phyloP scores from a whole-genome alignment of 1,140 invertebrate genomes.

The Sitobion miscanthi region DNA sequence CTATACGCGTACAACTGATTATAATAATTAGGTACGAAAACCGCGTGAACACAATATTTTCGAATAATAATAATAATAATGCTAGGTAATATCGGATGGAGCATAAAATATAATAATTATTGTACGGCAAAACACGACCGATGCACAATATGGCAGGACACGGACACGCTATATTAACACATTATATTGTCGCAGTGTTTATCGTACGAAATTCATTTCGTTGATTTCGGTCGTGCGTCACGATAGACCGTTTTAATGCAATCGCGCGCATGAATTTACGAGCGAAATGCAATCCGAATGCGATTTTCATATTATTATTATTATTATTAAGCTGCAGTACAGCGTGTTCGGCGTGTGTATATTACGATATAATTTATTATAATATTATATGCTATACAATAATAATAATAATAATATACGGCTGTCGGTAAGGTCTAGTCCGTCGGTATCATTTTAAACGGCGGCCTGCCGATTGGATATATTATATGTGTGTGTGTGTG shows the following conservation, averaged over 20 bases:
- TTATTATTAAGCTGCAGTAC: too few relatives aligned
- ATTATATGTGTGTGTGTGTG: too few relatives aligned
- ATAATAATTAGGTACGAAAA: not conserved
- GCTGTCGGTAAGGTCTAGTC: not conserved
- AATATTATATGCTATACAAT: not conserved
- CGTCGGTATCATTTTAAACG: conserved; percentile 4
- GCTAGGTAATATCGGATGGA: too few relatives aligned
- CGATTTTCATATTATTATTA: not conserved
- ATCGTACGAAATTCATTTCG: conserved; percentile 17
- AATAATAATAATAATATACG: not conserved
- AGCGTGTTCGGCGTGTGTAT: not conserved
- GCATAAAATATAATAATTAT: too few relatives aligned
- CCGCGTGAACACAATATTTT: not conserved
- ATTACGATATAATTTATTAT: not conserved
- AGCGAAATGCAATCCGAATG: not conserved
- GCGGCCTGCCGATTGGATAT: not conserved
- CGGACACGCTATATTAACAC: not conserved
- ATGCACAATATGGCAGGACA: not conserved
- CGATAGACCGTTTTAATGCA: not conserved
- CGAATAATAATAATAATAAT: not conserved
- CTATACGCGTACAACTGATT: not conserved
- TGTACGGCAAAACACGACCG: not conserved
- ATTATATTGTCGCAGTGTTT: not conserved
- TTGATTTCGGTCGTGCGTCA: not conserved
- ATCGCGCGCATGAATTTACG: not conserved